Evolutionary conservation across 1,140 invertebrate genomes (phyloP).

Genomic region (Teleogryllus occipitalis): DNA sequence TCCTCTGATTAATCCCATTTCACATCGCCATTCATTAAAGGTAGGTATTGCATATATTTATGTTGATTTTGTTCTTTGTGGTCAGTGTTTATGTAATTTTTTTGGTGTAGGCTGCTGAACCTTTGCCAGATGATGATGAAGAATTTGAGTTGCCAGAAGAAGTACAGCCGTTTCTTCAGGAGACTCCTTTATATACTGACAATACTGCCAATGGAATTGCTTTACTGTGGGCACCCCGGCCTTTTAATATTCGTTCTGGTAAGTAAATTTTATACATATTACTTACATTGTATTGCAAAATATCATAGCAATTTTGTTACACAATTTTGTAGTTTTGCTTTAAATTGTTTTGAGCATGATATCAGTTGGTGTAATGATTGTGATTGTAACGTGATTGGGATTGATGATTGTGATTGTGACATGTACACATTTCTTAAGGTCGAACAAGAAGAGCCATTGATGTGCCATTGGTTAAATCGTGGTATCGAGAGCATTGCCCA

Average conservation of each 20-base stretch:
- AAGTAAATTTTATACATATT: conserved; percentile 15
- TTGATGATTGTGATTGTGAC: background rate
- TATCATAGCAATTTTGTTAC: background rate
- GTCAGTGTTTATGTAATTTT: conserved; percentile 1
- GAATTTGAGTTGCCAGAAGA: conserved; percentile 88
- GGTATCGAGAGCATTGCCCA: conserved; percentile 97
- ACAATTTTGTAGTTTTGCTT: background rate
- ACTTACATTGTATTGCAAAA: background rate
- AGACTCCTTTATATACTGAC: conserved; percentile 93
- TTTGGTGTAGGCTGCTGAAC: conserved; percentile 58
- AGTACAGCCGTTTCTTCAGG: conserved; percentile 86
- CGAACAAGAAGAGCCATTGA: conserved; percentile 85
- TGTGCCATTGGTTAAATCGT: conserved; percentile 93
- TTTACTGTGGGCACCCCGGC: conserved; percentile 95
- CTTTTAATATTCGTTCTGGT: conserved; percentile 93
- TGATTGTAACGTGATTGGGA: background rate
- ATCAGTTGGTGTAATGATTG: background rate
- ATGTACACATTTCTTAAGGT: conserved; percentile 36
- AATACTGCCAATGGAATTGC: conserved; percentile 99
- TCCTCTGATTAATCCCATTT: conserved; percentile 98
- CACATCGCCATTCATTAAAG: conserved; percentile 84
- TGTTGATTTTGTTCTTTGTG: background rate
- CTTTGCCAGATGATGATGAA: conserved; percentile 86
- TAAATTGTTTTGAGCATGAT: background rate
- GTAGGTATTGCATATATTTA: conserved; percentile 31